These are phyloP conservation scores for Caenorhabditis tropicalis DNA, from an alignment of 1,140 invertebrate species.

Conservation along the genomic window DNA sequence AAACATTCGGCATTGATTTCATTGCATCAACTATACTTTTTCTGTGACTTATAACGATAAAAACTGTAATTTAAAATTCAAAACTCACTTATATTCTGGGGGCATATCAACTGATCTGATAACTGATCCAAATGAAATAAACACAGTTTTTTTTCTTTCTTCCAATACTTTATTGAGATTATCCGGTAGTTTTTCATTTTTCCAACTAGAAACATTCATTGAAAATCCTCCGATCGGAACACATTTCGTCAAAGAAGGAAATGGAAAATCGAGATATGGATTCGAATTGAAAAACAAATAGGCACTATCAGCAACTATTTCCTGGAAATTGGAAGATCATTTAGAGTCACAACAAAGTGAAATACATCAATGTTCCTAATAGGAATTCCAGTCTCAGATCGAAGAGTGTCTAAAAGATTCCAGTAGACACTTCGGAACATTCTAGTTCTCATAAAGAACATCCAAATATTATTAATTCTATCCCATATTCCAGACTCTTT, in stretches of 20 bases:
- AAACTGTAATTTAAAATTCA: not conserved
- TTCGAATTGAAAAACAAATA: constrained; percentile 14
- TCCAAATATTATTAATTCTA: not conserved
- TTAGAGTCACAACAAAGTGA: not conserved
- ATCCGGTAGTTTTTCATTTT: not conserved
- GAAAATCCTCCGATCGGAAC: constrained; percentile 7
- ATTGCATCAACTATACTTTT: not conserved
- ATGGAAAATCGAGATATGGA: not conserved
- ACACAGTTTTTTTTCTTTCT: not conserved
- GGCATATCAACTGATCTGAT: constrained; percentile 14
- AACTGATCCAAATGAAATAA: not conserved
- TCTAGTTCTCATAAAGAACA: not conserved
- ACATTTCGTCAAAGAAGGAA: not conserved
- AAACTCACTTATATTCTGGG: not conserved
- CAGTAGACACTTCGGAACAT: not conserved
- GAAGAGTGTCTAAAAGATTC: not conserved
- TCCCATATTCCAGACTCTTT: not conserved
- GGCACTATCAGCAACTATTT: not conserved
- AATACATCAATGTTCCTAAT: not conserved
- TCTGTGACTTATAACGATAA: not conserved
- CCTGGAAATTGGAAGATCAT: not conserved
- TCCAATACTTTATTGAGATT: not conserved
- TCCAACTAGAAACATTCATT: not conserved
- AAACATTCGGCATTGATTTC: not conserved
- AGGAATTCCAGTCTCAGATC: not conserved